Base-by-base conservation (phyloP, 1,140 invertebrate species). In the Drosophila orena region DNA sequence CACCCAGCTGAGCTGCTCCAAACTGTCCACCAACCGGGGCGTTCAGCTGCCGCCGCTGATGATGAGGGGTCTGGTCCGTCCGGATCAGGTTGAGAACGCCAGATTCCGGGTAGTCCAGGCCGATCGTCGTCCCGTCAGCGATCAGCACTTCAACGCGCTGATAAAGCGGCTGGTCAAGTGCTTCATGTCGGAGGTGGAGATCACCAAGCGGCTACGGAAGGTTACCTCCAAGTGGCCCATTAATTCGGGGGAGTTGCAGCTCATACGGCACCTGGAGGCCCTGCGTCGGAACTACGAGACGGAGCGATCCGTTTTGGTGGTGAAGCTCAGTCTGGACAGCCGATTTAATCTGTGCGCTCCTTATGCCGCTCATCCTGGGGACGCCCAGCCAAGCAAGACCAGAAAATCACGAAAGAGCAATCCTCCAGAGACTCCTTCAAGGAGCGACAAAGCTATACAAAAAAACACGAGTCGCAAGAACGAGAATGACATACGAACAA, bases 111-210 rank as follows among this genome's bases (percentile, higher is more conserved):
- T 77, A 15, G 50, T 76, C 38, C 46, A 60, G 35, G 10, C 44
- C 20, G 27, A 60, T 3, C 24, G 34, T 17, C 30, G 37, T 8
- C 24, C 52, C n/a, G 40, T 76, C 17, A 56, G 35, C 24, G 61
- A 77, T 44, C 49, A 46, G 34, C 54, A 68, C 15, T 77, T 68
- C 20, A 49, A 76, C n/a, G 53, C 40, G 2, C 30, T 46, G 4
- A 59, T 76, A 42, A 53, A 66, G 27, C 22, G 73, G 2, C 12
- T 76, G 15, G 52, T 76, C 15, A 68, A 76, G 20, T 76, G 53
- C 22, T 68, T 76, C 15, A 76, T 54, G 71, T 38, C 71, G 12
- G 71, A 76, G 47, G 60, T 75, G 47, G 60, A 56, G 12, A 65
- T 76, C 22, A 58, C 54, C 1, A 76, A 59, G 37, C 20, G 35